Conservation (phyloP, 2,888 invertebrate species). For the Lissocephala sabroskyi region DNA sequence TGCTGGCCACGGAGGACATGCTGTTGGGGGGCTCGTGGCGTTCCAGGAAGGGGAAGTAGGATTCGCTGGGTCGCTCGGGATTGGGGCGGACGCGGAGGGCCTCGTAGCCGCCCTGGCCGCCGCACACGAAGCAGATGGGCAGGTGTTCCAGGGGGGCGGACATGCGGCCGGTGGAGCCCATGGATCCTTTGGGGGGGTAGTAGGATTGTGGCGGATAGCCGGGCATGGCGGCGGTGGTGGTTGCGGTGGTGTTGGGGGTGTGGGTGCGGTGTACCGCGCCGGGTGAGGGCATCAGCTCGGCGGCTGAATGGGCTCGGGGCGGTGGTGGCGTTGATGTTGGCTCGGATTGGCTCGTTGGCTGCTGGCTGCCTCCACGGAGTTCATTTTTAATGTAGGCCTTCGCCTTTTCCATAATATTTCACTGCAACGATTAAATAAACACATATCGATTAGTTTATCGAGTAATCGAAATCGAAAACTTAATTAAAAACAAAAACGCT, state of each 20-base stretch:
- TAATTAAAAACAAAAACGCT: neutral
- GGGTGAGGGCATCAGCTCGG: slow-evolving; percentile 47
- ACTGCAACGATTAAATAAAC: slow-evolving; percentile 21
- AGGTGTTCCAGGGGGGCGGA: slow-evolving; percentile 48
- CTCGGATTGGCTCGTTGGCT: slow-evolving; percentile 39
- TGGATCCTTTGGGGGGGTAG: slow-evolving; percentile 21
- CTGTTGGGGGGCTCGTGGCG: slow-evolving; percentile 89
- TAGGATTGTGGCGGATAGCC: slow-evolving; percentile 35
- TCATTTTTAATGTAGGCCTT: slow-evolving; percentile 83
- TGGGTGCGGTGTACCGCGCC: slow-evolving; percentile 29
- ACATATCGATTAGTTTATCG: too few relatives aligned
- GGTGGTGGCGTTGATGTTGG: slow-evolving; percentile 30
- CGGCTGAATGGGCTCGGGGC: slow-evolving; percentile 16
- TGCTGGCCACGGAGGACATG: slow-evolving; percentile 71
- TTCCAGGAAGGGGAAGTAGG: slow-evolving; percentile 93
- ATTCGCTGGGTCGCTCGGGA: slow-evolving; percentile 80
- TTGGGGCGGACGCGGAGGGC: slow-evolving; percentile 79
- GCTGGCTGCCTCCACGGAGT: slow-evolving; percentile 74
- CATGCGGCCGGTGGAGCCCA: slow-evolving; percentile 39
- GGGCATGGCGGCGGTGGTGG: slow-evolving; percentile 22
- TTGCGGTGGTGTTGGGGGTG: slow-evolving; percentile 30
- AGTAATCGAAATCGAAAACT: too few relatives aligned
- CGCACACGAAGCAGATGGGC: slow-evolving; percentile 81
- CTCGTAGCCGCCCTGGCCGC: slow-evolving; percentile 79
- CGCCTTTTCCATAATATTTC: slow-evolving; percentile 77